Evolutionary conservation across 2,113 vertebrate genomes (phyloP).

Genomic region (Zosterops japonicus): DNA sequence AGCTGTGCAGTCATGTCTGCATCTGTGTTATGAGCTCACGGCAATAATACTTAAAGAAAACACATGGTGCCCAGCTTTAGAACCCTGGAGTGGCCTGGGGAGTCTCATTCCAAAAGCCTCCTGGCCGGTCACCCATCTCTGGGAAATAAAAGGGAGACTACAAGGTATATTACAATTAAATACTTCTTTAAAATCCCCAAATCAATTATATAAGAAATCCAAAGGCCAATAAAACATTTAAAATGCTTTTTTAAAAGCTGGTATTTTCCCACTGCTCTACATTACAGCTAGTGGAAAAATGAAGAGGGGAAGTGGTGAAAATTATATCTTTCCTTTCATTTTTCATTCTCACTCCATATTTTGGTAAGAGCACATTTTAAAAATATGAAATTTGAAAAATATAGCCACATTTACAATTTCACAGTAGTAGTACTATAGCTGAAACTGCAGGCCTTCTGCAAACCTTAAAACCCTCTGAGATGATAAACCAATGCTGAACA

Average conservation of each 20-base stretch:
- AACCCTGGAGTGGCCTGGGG: neutral
- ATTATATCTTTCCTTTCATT: neutral
- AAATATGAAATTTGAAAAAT: slow-evolving; percentile 36
- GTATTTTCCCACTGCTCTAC: neutral
- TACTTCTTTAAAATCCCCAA: neutral
- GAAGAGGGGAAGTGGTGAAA: neutral
- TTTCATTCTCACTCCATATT: slow-evolving; percentile 12
- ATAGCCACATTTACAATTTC: neutral
- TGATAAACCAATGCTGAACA: neutral
- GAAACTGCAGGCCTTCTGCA: neutral
- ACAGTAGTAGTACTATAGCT: neutral
- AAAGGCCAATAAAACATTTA: neutral
- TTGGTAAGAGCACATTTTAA: slow-evolving; percentile 2
- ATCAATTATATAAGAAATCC: neutral
- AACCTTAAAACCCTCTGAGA: neutral
- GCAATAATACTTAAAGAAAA: neutral
- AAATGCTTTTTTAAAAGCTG: neutral
- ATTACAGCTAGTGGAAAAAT: neutral
- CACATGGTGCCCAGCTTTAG: neutral
- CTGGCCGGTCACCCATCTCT: neutral
- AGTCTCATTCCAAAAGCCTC: neutral
- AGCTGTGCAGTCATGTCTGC: neutral
- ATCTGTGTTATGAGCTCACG: neutral
- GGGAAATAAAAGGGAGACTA: neutral
- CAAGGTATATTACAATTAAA: neutral